These are phyloP conservation scores for Carposina sasakii DNA, from an alignment of 1,140 invertebrate species.

Conservation along the genomic window DNA sequence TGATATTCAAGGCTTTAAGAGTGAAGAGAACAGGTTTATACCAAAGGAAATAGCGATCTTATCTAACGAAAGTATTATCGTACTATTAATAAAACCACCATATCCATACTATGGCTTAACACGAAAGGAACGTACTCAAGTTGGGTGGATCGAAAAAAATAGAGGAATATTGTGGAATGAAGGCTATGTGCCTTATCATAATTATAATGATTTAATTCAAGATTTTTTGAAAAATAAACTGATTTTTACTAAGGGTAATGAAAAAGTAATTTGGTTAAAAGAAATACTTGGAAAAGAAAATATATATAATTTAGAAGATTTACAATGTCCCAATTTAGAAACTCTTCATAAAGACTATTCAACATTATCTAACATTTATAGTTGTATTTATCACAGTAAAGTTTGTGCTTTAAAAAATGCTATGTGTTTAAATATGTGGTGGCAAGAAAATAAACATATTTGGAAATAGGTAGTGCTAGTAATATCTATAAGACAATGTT, in stretches of 20 bases:
- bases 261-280: conserved; percentile 7
- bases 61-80: conserved; percentile 1
- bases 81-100: conserved; percentile 16
- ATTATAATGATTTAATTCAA: not conserved
- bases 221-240: conserved; percentile 2
- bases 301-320: conserved; percentile 7
- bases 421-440: conserved; percentile 1
- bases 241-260: conserved; percentile 4
- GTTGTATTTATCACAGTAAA: not conserved
- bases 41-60: conserved; percentile 23
- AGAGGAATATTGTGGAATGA: conserved; percentile 6
- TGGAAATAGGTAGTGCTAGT: too few relatives aligned
- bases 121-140: not conserved
- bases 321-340: not conserved
- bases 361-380: not conserved
- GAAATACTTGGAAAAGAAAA: not conserved
- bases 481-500: too few relatives aligned
- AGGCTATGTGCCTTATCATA: not conserved
- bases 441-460: not conserved
- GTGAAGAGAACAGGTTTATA: conserved; percentile 13
- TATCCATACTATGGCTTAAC: conserved; percentile 7
- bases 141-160: conserved; percentile 7
- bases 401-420: conserved; percentile 9
- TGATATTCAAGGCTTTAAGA: conserved; percentile 20
- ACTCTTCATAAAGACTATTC: conserved; percentile 2